Conservation (phyloP, 2,888 invertebrate genomes). For the Mesorhabditis belari region DNA sequence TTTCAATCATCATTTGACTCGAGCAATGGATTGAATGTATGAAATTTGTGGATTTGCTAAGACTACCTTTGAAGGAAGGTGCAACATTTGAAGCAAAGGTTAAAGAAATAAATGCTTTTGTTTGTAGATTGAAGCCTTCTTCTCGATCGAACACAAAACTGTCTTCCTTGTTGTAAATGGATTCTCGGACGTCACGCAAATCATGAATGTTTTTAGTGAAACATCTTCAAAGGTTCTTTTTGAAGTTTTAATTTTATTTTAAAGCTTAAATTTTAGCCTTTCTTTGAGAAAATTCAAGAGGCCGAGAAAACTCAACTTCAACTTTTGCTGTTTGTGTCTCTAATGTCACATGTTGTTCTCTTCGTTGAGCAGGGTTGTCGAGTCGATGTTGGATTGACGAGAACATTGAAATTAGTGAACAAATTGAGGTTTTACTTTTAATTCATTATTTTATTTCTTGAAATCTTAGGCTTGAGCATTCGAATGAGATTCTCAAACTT, state of each 20-base stretch:
- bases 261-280: background rate
- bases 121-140: background rate
- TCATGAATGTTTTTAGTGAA: background rate
- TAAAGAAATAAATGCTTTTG: too few species aligned
- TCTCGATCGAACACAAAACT: background rate
- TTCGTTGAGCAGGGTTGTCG: conserved; percentile 21
- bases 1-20: background rate
- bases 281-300: background rate
- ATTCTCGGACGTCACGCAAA: background rate
- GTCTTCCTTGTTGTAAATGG: background rate
- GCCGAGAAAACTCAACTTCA: background rate
- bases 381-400: conserved; percentile 11
- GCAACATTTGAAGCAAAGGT: too few species aligned
- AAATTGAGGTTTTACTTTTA: background rate
- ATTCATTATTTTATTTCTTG: background rate
- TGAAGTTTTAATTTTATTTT: background rate
- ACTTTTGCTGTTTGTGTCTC: conserved; percentile 1
- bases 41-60: background rate
- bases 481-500: background rate
- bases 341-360: conserved; percentile 13
- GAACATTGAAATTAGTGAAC: conserved; percentile 11
- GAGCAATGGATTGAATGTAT: background rate
- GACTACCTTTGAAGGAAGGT: background rate
- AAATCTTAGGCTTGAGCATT: background rate
- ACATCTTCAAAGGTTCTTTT: background rate